Evolutionary conservation across 2,888 invertebrate species (phyloP).

Genomic region (Vandiemenella viatica): DNA sequence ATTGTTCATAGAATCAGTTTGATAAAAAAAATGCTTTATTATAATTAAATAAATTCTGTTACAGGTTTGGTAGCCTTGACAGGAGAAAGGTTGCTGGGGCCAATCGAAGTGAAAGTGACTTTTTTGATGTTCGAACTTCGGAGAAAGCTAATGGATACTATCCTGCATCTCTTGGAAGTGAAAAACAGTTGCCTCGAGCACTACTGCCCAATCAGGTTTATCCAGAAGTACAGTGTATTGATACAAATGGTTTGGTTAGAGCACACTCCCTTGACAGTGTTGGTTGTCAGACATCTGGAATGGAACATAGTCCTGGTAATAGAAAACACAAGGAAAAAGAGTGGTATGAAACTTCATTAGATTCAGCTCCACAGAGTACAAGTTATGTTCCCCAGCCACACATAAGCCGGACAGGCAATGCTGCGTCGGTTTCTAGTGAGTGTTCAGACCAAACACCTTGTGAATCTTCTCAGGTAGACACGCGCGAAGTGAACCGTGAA

Average conservation of each 20-base stretch:
- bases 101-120: conserved; percentile 13
- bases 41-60: neutral
- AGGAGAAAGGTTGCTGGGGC: conserved; percentile 25
- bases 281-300: conserved; percentile 20
- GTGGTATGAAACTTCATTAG: conserved; percentile 30
- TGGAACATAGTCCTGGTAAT: neutral
- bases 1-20: neutral
- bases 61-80: conserved; percentile 36
- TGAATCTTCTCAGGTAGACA: neutral
- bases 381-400: neutral
- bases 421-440: neutral
- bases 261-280: conserved; percentile 45
- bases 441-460: neutral
- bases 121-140: conserved; percentile 15
- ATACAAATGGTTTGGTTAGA: conserved; percentile 28
- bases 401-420: neutral
- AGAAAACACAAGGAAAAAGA: conserved; percentile 11
- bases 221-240: conserved; percentile 24
- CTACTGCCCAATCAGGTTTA: conserved; percentile 27
- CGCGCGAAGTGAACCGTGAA: neutral
- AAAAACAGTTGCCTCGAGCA: conserved; percentile 16
- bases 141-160: conserved; percentile 13
- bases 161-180: neutral
- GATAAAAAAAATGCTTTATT: neutral
- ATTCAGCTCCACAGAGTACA: conserved; percentile 17